Base-by-base conservation (phyloP, 2,113 vertebrate genomes). In the Cheilinus undulatus region DNA sequence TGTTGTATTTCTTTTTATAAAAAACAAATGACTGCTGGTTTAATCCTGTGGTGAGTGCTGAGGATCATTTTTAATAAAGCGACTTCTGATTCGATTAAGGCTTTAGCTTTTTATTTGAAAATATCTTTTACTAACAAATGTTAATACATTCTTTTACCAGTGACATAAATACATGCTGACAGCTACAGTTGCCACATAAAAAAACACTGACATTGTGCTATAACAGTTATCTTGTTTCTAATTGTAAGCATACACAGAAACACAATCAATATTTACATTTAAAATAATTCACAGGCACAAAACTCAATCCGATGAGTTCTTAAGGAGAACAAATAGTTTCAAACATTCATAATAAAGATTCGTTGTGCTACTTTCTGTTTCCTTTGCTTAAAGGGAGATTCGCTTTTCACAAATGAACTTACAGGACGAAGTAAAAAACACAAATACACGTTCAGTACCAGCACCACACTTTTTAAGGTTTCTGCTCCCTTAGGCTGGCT, bases 91-190 rank as follows among this genome's bases (percentile, higher is more conserved):
- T 62, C 75, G 14, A 8, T 58, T n/a, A 19, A 53, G 51, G 4
- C 26, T 77, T 69, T 13, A 56, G 0, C 4, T 58, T 3, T 86
- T 91, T 87, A 88, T 88, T 88, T 79, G 22, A 80, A 89, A 88
- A 83, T 36, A 10, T 3, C 5, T 40, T 63, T 66, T 24, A 69
- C 49, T 53, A 61, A 74, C 14, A 65, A 60, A 43, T 32, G 1
- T 63, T 13, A 53, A 32, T 24, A 78, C 19, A 75, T 17, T 9
- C 54, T 49, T 84, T 60, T 38, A 73, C 10, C 58, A 52, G 66
- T 50, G 46, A 57, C 54, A 74, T 38, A 63, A 63, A 69, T 73
- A 69, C 32, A 74, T 20, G 26, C 46, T 24, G 38, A 56, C 40
- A 54, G 38, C 32, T 20, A n/a, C 40, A 50, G 20, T 43, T 45